Percentiles rank a stretch among this genome's conserved stretches.
Conservation (phyloP, 2,113 vertebrate genomes). For the Dasyurus viverrinus region DNA sequence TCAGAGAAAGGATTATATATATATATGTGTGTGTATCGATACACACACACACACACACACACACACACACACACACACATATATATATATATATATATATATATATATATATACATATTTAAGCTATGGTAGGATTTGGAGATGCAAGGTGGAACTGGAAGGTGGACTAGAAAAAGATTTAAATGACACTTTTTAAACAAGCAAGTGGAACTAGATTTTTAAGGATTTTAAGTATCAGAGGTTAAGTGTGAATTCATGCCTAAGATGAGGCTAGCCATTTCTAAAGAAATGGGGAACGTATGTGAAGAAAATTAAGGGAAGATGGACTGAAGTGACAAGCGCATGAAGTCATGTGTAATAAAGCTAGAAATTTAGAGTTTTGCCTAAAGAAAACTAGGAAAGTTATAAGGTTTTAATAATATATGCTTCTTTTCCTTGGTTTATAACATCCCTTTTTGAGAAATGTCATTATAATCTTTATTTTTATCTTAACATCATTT, state of each 20-base stretch:
- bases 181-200: background rate
- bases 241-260: background rate
- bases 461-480: background rate
- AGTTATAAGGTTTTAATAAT: background rate
- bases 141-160: background rate
- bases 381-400: background rate
- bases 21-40: too few relatives aligned
- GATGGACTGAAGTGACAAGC: background rate
- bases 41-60: too few relatives aligned
- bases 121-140: background rate
- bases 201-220: background rate
- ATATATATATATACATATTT: background rate
- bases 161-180: background rate
- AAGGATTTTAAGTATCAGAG: background rate
- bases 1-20: background rate
- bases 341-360: background rate
- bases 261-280: background rate
- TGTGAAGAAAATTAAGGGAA: background rate
- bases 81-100: too few relatives aligned
- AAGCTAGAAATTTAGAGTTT: background rate
- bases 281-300: background rate
- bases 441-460: background rate
- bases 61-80: too few relatives aligned
- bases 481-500: background rate
- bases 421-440: constrained; percentile 10